Evolutionary conservation across 2,888 invertebrate species (phyloP), one percentile per base, ranked within the genome.

Genomic region (Drosophila anceps): DNA sequence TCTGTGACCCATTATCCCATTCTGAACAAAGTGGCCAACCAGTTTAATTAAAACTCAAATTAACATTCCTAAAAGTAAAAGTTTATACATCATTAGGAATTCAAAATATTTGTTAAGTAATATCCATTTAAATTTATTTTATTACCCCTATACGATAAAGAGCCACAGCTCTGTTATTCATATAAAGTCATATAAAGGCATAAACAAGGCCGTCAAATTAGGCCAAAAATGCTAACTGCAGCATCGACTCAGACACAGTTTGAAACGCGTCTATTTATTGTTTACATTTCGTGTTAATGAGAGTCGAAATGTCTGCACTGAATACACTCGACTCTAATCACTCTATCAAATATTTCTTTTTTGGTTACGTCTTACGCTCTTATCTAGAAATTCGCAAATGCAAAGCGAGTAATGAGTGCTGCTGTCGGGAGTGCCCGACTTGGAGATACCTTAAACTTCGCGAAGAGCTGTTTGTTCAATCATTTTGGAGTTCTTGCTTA

Each of bases 151-250:
- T 8, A 24, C 4, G 27, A 24, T 27, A 15, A 44, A 24, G 4
- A 44, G 24, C 24, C 7, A 24, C 24, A 46, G 44, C 4, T 27
- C 4, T 27, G 31, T 20, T 20, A 29, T 24, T 35, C 1, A 24
- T 44, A 12, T 20, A 43, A 43, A 35, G n/a, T 29, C 12, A 18
- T 20, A 33, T 24, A 50, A 31, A 41, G 20, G 1, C 31, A 33
- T 5, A 44, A n/a, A 15, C 43, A 54, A 46, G 15, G 24, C 18
- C 54, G 7, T 24, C 10, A 71, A 81, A 62, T 62, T 84, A 66
- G 66, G 62, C 46, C 57, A 69, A 53, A 66, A 57, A 66, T 72
- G 65, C 51, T 79, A 79, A 76, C 62, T 58, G 50, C 59, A 51
- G 51, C 24, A 13, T 27, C 24, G 29, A 13, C 27, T 13, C 37